Evolutionary conservation across 2,888 invertebrate species (phyloP), one percentile per base, ranked within the genome.

Genomic region (Hipparchia sbordonii): DNA sequence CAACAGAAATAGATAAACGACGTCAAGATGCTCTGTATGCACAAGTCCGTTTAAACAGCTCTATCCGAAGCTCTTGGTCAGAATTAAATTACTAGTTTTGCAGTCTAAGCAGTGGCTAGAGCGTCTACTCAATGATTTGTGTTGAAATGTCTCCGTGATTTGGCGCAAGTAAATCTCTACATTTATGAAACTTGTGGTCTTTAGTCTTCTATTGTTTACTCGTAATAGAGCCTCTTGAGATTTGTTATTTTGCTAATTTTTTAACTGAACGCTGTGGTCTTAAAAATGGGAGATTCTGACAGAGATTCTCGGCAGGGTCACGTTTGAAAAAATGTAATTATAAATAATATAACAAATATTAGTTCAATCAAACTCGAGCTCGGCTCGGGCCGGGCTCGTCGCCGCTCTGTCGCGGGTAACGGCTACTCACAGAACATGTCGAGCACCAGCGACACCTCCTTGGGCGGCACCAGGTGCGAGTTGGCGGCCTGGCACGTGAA

Each of bases 401-500:
- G 23, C 23, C 23, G 23, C 23, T 23, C 23, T 23, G 23, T 23
- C 23, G 23, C 23, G 23, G 23, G 23, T 6, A 48, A 48, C 5
- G 8, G 33, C 8, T 81, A 96, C 97, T 97, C 90, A 97, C 97
- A 89, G 87, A 96, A 96, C 91, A 97, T 95, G 84, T 97, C 97
- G 74, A 97, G 94, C 68, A 96, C 95, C 69, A 97, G 95, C 48
- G 96, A 95, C 13, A 96, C 95, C 87, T 96, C 96, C 87, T 96
- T 96, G 9, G 97, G 96, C 81, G 97, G 96, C 70, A 97, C 97
- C 72, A 98, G 95, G 82, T 96, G 95, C 72, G 97, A 98, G 92
- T 98, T 98, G 84, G 96, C 94, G 45, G 98, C 97, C 87, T 97
- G 97, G 86, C 98, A 98, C 72, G 97, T 97, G 93, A 97, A 97